Evolutionary conservation across 2,888 invertebrate species (phyloP), one percentile per base, ranked within the genome.

Genomic region (Drosophila recens): DNA sequence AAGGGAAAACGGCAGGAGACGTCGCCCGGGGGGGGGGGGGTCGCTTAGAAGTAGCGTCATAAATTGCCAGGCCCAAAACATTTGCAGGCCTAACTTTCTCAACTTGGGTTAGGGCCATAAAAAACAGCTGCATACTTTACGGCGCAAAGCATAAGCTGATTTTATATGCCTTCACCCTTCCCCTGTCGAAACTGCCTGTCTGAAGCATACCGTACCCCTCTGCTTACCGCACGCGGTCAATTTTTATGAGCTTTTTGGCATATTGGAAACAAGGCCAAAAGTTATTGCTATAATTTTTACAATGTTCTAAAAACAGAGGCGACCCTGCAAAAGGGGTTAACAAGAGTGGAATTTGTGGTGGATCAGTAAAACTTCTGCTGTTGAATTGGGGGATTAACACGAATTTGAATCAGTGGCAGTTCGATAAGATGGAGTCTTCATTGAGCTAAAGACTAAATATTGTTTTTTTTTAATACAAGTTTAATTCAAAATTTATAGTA

Each of bases 71-170:
- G 67, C 63, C 67, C 42, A 63, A 54, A 52, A 59, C 59, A 66
- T 56, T 72, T 51, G 53, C 56, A 72, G 86, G 83, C 83, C 83
- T 73, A 84, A 84, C 74, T 84, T 84, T 74, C 68, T 64, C 69
- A 79, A 81, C 86, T 84, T 70, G 83, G 77, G 70, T 80, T 73
- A 67, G 66, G 42, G 83, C 69, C 72, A 84, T 84, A 84, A 84
- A 84, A 87, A 79, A 69, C 87, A 87, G 87, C 84, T 87, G 87
- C 87, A 84, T 83, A 87, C 84, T 84, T 84, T 87, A 86, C 77
- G 72, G 84, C 72, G 53, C 70, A 10, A 40, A 71, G 75, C 84
- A 84, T 84, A 84, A 87, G 84, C 84, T 84, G 84, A 84, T 84
- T 84, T 86, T 79, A 79, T 72, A 82, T 69, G 71, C 78, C 67